Evolutionary conservation across 1,140 invertebrate species (phyloP).

Genomic region (Copidosoma floridanum): DNA sequence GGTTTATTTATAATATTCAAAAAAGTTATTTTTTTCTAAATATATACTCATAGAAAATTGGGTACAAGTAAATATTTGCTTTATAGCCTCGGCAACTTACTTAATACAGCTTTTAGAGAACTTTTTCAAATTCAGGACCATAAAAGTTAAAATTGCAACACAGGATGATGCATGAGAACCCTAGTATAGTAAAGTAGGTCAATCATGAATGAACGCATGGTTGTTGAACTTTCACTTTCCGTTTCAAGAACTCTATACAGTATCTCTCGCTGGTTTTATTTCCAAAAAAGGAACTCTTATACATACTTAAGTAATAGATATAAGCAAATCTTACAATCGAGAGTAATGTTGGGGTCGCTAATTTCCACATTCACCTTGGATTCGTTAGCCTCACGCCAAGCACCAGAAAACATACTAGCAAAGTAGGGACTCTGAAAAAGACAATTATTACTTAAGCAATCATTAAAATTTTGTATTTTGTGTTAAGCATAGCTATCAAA

Average conservation of each 20-base stretch:
- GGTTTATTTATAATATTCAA: too few relatives aligned
- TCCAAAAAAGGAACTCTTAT: too few relatives aligned
- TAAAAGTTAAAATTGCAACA: slow-evolving; percentile 16
- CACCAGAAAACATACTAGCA: slow-evolving; percentile 80
- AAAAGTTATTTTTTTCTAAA: too few relatives aligned
- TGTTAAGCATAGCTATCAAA: too few relatives aligned
- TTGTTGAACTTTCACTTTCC: slow-evolving; percentile 32
- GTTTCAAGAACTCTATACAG: slow-evolving; percentile 1
- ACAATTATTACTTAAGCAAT: slow-evolving; percentile 5
- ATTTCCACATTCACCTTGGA: slow-evolving; percentile 70
- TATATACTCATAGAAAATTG: too few relatives aligned
- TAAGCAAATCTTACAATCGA: slow-evolving; percentile 60
- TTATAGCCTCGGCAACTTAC: too few relatives aligned
- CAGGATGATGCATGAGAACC: slow-evolving; percentile 10
- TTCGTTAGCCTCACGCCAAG: slow-evolving; percentile 74
- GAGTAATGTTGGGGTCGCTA: slow-evolving; percentile 71
- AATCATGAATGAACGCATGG: slow-evolving; percentile 16
- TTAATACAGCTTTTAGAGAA: too few relatives aligned
- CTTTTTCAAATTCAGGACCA: slow-evolving; percentile 7
- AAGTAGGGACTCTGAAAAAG: slow-evolving; percentile 74
- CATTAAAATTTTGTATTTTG: background rate
- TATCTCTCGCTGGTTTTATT: background rate
- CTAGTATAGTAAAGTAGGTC: slow-evolving; percentile 32
- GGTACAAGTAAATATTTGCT: too few relatives aligned
- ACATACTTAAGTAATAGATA: background rate